A percentile compares a stretch with the other conserved stretches of the same genome.
Evolutionary conservation across 2,113 vertebrate species (phyloP).

Genomic region (Machaerirhynchus nigripectus): DNA sequence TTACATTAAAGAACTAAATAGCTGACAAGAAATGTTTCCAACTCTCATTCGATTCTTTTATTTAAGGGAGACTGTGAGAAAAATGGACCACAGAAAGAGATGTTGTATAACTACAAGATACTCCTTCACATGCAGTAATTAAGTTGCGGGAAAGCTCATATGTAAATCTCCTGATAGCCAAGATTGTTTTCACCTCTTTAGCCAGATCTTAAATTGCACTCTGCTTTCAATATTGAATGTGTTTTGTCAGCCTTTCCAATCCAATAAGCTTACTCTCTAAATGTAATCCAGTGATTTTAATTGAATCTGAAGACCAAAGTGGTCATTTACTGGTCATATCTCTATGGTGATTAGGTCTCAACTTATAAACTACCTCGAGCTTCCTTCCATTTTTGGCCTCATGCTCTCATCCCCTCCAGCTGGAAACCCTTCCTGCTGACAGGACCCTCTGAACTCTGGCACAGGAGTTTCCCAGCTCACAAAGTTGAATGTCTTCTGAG

Average conservation of each 20-base stretch:
- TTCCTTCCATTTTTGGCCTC: not conserved
- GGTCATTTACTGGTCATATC: not conserved
- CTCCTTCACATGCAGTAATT: not conserved
- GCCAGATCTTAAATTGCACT: not conserved
- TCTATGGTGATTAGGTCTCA: not conserved
- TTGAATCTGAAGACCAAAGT: not conserved
- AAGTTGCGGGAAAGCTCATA: not conserved
- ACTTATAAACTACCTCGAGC: not conserved
- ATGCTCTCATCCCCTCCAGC: not conserved
- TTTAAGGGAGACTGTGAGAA: not conserved
- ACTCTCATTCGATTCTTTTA: not conserved
- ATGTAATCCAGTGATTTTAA: slow-evolving; percentile 11
- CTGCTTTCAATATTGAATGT: not conserved
- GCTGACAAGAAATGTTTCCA: slow-evolving; percentile 18
- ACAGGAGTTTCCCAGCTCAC: not conserved
- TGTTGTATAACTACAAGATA: not conserved
- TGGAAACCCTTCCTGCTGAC: not conserved
- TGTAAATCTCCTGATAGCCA: not conserved
- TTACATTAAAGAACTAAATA: slow-evolving; percentile 12
- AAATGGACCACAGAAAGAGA: not conserved
- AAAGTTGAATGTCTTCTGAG: slow-evolving; percentile 19
- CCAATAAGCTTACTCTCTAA: not conserved
- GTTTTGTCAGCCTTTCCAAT: not conserved
- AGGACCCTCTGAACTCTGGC: not conserved
- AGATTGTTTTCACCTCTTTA: not conserved